Evolutionary conservation across 2,797 vertebrate species (phyloP).

Genomic region (Acridotheres tristis): DNA sequence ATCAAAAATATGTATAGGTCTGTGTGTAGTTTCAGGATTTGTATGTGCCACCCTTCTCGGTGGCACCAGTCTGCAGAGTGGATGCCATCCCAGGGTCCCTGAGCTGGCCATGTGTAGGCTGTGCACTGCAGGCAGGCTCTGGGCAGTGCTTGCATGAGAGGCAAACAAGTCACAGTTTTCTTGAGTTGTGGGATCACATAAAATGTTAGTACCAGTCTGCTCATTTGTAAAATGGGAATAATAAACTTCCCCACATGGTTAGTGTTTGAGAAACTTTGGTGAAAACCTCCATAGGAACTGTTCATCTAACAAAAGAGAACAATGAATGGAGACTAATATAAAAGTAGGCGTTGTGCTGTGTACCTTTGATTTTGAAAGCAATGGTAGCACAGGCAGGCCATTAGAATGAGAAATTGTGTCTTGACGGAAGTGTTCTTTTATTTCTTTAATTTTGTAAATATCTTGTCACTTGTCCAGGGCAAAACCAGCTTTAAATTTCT

Average conservation of each 20-base stretch:
- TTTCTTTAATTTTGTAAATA: neutral
- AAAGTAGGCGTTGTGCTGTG: neutral
- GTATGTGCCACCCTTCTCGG: neutral
- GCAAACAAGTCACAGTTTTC: neutral
- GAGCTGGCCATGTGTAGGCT: neutral
- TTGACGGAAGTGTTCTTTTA: neutral
- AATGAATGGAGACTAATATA: neutral
- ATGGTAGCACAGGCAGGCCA: neutral
- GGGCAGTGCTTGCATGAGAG: accelerated
- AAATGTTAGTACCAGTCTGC: neutral
- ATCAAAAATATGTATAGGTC: neutral
- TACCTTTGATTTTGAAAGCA: neutral
- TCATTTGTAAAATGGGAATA: neutral
- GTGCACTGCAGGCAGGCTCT: accelerated
- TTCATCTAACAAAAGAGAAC: neutral
- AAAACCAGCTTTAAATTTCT: neutral
- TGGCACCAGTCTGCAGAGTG: neutral
- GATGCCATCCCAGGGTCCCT: accelerated
- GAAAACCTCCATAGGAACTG: neutral
- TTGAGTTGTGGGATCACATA: accelerated
- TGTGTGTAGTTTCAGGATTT: neutral
- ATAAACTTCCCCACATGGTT: neutral
- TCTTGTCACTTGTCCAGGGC: neutral
- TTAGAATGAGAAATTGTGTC: neutral
- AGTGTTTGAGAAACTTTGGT: neutral